Conservation (phyloP, 1,140 invertebrate species). For the Eumeta japonica region DNA sequence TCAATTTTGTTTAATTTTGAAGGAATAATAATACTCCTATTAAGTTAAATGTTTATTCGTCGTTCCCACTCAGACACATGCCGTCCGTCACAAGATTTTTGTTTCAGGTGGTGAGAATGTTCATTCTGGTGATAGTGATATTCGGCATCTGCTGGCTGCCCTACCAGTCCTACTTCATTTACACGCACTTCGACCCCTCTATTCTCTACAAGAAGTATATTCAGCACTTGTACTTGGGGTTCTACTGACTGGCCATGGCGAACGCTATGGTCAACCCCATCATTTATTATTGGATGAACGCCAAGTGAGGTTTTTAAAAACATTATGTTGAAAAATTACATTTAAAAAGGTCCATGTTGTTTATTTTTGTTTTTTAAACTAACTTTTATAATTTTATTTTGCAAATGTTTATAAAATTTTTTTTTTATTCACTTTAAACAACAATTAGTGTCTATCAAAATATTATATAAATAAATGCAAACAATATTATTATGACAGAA, state of each 20-base stretch:
- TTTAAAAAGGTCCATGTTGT: no score
- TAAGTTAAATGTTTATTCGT: no score
- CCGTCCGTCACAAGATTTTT: no score
- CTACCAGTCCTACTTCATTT: slow-evolving; percentile 86
- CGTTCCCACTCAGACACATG: no score
- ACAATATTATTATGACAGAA: no score
- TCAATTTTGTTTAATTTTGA: background rate
- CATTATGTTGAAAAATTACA: no score
- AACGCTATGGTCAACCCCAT: slow-evolving; percentile 91
- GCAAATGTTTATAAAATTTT: background rate
- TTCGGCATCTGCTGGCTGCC: slow-evolving; percentile 89
- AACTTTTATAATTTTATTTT: background rate
- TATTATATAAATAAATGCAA: no score
- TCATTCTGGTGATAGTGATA: slow-evolving; percentile 77
- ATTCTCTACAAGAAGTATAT: slow-evolving; percentile 71
- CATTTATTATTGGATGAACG: slow-evolving; percentile 93
- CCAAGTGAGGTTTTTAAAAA: slow-evolving; percentile 39
- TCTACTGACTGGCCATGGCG: slow-evolving; percentile 91
- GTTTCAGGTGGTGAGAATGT: slow-evolving; percentile 81
- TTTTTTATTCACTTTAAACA: background rate
- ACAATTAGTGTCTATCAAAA: no score
- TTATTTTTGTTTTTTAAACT: no score
- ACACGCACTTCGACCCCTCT: slow-evolving; percentile 73
- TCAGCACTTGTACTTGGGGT: slow-evolving; percentile 78
- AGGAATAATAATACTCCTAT: no score